phyloP scores from a whole-genome alignment of 2,888 invertebrate species.

The Malacosoma neustria region DNA sequence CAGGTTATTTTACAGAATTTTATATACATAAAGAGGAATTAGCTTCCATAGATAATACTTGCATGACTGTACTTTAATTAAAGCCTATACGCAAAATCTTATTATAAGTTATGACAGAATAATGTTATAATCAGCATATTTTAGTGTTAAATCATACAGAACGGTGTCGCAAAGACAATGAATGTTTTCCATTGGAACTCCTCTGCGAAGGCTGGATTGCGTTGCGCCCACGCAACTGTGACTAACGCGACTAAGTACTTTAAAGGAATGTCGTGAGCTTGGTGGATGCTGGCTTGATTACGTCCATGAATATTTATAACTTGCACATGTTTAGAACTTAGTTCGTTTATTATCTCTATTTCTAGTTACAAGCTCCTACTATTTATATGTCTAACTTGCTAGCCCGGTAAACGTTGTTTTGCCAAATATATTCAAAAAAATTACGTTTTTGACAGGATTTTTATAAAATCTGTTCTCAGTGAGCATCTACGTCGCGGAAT shows the following conservation, averaged over 20 bases:
- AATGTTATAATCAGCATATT: constrained; percentile 17
- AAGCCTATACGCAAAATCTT: constrained; percentile 13
- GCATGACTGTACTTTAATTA: constrained; percentile 14
- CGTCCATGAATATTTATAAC: not conserved
- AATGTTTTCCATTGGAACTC: constrained; percentile 5
- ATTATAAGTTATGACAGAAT: constrained; percentile 14
- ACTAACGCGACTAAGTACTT: constrained; percentile 2
- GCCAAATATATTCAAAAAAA: no score
- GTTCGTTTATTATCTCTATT: no score
- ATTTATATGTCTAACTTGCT: no score
- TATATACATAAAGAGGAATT: no score
- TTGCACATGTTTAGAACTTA: not conserved
- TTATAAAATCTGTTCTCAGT: no score
- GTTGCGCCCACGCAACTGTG: constrained; percentile 5
- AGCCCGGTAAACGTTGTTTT: no score
- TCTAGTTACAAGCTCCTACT: no score
- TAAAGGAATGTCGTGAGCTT: not conserved
- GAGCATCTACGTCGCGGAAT: no score
- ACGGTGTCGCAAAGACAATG: constrained; percentile 8
- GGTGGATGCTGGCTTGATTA: not conserved
- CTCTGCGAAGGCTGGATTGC: constrained; percentile 2
- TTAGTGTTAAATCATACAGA: constrained; percentile 15
- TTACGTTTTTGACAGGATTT: no score
- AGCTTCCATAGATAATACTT: no score
- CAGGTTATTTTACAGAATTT: no score